These are phyloP conservation scores for Pteria penguin DNA, from an alignment of 2,888 invertebrate genomes.

Conservation along the genomic window DNA sequence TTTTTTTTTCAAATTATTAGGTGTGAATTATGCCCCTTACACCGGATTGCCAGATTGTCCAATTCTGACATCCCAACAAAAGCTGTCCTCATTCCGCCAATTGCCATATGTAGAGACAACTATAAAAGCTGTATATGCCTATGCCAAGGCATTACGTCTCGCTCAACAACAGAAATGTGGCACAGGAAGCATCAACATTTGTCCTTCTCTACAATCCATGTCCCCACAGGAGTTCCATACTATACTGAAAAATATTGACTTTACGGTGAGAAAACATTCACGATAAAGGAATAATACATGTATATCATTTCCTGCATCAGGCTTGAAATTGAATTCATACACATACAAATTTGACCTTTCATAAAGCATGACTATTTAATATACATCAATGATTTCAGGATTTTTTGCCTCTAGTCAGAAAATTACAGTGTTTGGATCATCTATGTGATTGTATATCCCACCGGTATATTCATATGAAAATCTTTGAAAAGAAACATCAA, in stretches of 20 bases:
- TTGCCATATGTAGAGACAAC: slow-evolving; percentile 62
- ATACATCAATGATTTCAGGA: background rate
- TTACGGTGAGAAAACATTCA: slow-evolving; percentile 52
- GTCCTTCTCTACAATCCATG: slow-evolving; percentile 55
- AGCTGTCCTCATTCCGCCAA: slow-evolving; percentile 42
- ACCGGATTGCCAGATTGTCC: slow-evolving; percentile 49
- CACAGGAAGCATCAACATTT: slow-evolving; percentile 46
- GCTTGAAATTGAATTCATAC: too few species aligned
- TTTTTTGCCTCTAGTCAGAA: background rate
- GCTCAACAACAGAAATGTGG: slow-evolving; percentile 61
- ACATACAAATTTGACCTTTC: too few species aligned
- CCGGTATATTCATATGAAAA: background rate
- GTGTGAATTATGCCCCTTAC: slow-evolving; percentile 58
- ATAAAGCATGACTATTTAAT: background rate
- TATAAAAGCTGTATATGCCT: slow-evolving; percentile 71
- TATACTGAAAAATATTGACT: slow-evolving; percentile 54
- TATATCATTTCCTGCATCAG: too few species aligned
- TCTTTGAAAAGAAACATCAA: slow-evolving; percentile 33
- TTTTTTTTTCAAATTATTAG: background rate
- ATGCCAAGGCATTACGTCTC: slow-evolving; percentile 64
- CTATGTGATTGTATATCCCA: background rate
- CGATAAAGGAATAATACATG: background rate
- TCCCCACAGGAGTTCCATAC: slow-evolving; percentile 58
- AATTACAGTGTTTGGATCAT: background rate
- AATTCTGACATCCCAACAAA: slow-evolving; percentile 30